Percentiles rank a stretch among this genome's conserved stretches.
Conservation (phyloP, 2,797 vertebrate genomes). For the Neostethus bicornis region DNA sequence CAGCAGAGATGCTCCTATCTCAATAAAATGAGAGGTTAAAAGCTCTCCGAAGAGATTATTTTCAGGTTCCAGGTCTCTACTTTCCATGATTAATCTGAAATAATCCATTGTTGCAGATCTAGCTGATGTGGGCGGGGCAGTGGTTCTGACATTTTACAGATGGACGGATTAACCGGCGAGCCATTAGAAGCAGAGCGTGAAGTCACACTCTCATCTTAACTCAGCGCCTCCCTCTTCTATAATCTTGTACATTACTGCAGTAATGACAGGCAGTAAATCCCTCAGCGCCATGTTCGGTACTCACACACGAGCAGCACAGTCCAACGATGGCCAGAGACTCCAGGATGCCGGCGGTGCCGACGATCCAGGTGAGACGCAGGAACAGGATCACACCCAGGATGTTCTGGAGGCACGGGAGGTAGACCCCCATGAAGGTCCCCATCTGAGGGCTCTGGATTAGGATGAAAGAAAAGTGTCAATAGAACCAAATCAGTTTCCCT, state of each 20-base stretch:
- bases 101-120: constrained; percentile 66
- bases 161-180: constrained; percentile 67
- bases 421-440: constrained; percentile 98
- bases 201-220: constrained; percentile 23
- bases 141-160: constrained; percentile 62
- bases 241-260: constrained; percentile 21
- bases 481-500: no score
- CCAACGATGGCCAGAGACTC: constrained; percentile 91
- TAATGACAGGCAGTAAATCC: constrained; percentile 40
- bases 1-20: background rate
- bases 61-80: constrained; percentile 41
- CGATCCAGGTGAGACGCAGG: constrained; percentile 95
- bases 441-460: constrained; percentile 87
- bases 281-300: constrained; percentile 61
- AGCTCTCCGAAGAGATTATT: constrained; percentile 23
- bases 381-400: constrained; percentile 98
- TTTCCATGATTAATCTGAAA: constrained; percentile 55
- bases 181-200: constrained; percentile 50
- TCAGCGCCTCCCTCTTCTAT: constrained; percentile 29
- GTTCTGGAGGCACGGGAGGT: constrained; percentile 97
- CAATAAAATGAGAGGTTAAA: constrained; percentile 18
- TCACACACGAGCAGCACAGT: constrained; percentile 93
- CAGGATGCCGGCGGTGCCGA: constrained; percentile 91
- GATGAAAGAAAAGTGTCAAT: background rate
- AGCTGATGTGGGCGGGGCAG: constrained; percentile 44